A percentile compares a stretch with the other conserved stretches of the same genome.
These are phyloP conservation scores for Irena cyanogastra DNA, from an alignment of 2,113 vertebrate species.

Conservation along the genomic window DNA sequence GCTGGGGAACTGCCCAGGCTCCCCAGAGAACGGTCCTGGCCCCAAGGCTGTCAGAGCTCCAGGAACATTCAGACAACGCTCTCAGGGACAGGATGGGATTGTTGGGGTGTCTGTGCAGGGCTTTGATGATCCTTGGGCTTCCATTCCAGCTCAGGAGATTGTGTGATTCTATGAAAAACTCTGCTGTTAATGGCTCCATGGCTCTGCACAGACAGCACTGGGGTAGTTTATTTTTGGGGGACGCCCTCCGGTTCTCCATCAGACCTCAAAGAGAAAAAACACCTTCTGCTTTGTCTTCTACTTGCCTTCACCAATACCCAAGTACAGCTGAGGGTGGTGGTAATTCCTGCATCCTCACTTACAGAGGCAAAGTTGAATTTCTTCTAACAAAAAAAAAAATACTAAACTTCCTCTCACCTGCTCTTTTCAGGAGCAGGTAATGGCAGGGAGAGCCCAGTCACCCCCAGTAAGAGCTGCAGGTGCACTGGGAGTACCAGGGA, in stretches of 20 bases:
- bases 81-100: background rate
- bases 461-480: background rate
- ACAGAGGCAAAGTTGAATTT: fast-evolving
- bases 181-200: background rate
- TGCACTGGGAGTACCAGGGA: background rate
- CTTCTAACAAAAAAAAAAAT: background rate
- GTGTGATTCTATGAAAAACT: background rate
- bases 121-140: background rate
- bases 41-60: background rate
- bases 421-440: background rate
- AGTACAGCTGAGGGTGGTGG: background rate
- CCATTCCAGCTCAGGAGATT: background rate
- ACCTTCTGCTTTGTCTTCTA: background rate
- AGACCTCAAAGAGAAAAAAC: background rate
- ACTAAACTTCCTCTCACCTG: background rate
- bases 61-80: fast-evolving
- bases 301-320: fast-evolving
- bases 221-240: background rate
- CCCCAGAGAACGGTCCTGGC: fast-evolving
- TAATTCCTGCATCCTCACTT: background rate
- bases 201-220: background rate
- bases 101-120: background rate
- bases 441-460: background rate
- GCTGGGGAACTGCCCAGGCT: background rate
- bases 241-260: background rate